Percentiles rank a stretch among this genome's conserved stretches.
phyloP scores from a whole-genome alignment of 2,797 vertebrate species.

The Sorex maritimensis region DNA sequence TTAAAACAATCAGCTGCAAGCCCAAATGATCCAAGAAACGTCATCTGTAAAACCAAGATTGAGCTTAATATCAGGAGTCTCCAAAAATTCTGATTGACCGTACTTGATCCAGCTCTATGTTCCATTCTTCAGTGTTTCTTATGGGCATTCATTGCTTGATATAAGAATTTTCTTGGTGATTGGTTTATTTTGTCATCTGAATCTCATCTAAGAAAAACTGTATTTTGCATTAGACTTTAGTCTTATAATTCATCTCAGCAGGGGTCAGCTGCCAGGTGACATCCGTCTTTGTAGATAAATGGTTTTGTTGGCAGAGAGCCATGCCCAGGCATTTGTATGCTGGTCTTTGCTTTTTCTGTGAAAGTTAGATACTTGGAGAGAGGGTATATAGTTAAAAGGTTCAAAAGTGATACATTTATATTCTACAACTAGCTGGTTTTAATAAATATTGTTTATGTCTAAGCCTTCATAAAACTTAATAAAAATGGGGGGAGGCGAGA shows the following conservation, averaged over 20 bases:
- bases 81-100: not conserved
- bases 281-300: not conserved
- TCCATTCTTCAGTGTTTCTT: not conserved
- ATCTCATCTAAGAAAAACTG: not conserved
- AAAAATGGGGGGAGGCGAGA: not conserved
- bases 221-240: not conserved
- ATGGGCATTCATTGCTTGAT: not conserved
- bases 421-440: not conserved
- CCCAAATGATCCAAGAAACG: not conserved
- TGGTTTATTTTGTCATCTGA: not conserved
- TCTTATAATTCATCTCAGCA: constrained; percentile 27
- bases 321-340: not conserved
- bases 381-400: not conserved
- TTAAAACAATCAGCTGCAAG: constrained; percentile 18
- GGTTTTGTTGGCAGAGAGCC: not conserved
- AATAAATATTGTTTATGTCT: not conserved
- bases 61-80: not conserved
- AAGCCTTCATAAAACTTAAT: not conserved
- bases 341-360: not conserved
- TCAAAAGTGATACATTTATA: not conserved
- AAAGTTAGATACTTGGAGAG: not conserved
- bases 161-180: not conserved
- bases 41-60: not conserved
- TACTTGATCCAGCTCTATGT: not conserved
- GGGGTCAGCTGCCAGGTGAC: not conserved